These are phyloP conservation scores for Gallinago media DNA, from an alignment of 2,113 vertebrate genomes.

Conservation along the genomic window DNA sequence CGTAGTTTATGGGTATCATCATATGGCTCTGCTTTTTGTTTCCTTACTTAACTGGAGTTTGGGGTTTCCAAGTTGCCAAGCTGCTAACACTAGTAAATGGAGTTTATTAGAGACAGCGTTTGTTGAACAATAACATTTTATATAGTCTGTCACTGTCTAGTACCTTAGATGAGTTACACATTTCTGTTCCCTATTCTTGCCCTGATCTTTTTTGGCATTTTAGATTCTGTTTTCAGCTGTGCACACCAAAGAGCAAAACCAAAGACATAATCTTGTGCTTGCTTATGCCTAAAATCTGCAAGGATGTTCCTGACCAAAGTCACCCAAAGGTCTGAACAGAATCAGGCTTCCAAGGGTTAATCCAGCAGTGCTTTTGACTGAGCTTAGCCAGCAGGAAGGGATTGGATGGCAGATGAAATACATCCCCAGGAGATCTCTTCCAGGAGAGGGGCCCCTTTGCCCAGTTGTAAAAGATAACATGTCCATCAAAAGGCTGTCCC, in stretches of 20 bases:
- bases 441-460: conserved; percentile 3
- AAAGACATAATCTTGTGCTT: not conserved
- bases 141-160: conserved; percentile 62
- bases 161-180: conserved; percentile 60
- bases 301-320: not conserved
- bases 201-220: not conserved
- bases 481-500: not conserved
- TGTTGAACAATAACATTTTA: conserved; percentile 73
- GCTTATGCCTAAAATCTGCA: not conserved
- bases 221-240: not conserved
- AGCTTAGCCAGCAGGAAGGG: not conserved
- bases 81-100: conserved; percentile 67
- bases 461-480: not conserved
- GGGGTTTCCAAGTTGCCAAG: conserved; percentile 70
- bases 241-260: not conserved
- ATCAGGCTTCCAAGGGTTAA: conserved; percentile 24
- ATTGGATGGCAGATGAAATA: conserved; percentile 24
- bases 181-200: conserved; percentile 55
- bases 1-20: conserved; percentile 65
- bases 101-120: conserved; percentile 72
- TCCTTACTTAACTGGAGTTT: conserved; percentile 48
- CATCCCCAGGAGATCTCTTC: not conserved
- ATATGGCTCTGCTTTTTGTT: conserved; percentile 59
- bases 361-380: not conserved
- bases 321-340: not conserved